These are phyloP conservation scores for Microchrysa polita DNA, from an alignment of 2,888 invertebrate genomes.

Conservation along the genomic window DNA sequence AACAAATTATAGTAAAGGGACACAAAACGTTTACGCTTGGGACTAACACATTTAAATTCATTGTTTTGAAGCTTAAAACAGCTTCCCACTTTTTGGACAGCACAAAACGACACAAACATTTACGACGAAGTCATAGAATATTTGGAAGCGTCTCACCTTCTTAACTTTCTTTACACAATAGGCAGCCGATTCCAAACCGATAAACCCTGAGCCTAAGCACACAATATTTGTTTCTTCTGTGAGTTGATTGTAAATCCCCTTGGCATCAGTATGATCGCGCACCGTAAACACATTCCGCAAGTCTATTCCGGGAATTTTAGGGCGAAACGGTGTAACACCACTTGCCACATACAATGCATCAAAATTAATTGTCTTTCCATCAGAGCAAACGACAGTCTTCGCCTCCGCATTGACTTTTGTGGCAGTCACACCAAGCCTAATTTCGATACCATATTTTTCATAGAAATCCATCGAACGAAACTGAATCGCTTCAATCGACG, in stretches of 20 bases:
- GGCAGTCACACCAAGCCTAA: constrained; percentile 76
- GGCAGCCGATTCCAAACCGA: constrained; percentile 91
- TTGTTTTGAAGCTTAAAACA: no score
- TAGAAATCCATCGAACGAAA: constrained; percentile 81
- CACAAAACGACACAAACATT: no score
- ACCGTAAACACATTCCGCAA: constrained; percentile 79
- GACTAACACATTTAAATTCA: no score
- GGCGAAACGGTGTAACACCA: constrained; percentile 77
- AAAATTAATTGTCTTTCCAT: constrained; percentile 76
- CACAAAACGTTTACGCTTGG: no score
- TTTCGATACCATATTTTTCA: constrained; percentile 77
- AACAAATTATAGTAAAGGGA: no score
- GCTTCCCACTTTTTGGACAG: no score
- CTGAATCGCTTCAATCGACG: constrained; percentile 74
- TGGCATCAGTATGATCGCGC: constrained; percentile 78
- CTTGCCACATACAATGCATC: constrained; percentile 84
- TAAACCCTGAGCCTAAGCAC: constrained; percentile 90
- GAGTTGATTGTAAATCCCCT: constrained; percentile 70
- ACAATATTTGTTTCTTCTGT: constrained; percentile 79
- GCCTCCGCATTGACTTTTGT: constrained; percentile 71
- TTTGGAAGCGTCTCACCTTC: constrained; percentile 61
- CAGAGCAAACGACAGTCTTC: constrained; percentile 73
- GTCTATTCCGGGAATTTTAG: constrained; percentile 74
- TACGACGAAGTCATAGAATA: no score
- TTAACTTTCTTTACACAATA: constrained; percentile 78